Conservation (phyloP, 2,113 vertebrate species). For the Picathartes gymnocephalus region DNA sequence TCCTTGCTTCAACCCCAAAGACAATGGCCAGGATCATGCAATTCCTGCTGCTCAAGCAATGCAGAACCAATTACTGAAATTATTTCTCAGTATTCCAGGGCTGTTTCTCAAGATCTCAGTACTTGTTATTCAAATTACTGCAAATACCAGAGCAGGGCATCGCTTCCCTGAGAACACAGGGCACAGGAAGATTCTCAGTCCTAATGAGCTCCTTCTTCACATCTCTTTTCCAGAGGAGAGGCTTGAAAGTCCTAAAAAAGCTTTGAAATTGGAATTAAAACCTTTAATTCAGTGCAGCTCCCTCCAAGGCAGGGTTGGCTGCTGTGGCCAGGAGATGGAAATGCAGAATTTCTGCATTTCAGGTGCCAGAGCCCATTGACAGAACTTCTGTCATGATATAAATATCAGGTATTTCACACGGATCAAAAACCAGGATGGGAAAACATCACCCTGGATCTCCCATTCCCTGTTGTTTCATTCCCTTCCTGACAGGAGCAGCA, state of each 20-base stretch:
- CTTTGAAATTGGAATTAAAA: constrained; percentile 13
- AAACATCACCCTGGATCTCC: background rate
- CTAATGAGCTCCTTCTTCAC: constrained; percentile 8
- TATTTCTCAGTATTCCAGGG: background rate
- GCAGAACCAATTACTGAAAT: background rate
- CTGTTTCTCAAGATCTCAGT: background rate
- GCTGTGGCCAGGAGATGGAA: background rate
- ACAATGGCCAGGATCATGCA: background rate
- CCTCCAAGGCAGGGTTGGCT: background rate
- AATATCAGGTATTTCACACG: background rate
- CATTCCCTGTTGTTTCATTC: background rate
- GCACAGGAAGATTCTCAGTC: background rate
- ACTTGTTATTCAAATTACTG: background rate
- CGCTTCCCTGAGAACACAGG: background rate
- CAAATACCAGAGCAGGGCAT: background rate
- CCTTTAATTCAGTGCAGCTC: background rate
- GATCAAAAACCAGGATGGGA: background rate
- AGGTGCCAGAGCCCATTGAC: background rate
- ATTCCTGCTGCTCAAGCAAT: background rate
- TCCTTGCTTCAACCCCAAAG: background rate
- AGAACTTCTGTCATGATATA: background rate
- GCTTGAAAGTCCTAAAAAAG: background rate
- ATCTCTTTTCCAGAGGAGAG: background rate
- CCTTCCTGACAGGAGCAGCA: background rate
- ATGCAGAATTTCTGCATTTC: background rate